Percentiles rank a stretch among this genome's conserved stretches.
phyloP scores from a whole-genome alignment of 2,888 invertebrate genomes.

The Unio pictorum region DNA sequence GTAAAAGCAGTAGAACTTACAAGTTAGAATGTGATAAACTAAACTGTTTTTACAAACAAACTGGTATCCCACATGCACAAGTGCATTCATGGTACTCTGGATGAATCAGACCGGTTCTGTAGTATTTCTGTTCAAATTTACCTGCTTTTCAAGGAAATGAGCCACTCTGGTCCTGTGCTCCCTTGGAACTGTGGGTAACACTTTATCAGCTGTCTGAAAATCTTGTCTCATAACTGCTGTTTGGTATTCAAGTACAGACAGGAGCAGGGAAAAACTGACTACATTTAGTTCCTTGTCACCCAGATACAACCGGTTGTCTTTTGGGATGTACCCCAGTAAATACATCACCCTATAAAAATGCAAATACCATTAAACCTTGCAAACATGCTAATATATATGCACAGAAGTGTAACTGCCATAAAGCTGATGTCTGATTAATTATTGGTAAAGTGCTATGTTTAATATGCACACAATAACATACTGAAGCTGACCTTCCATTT shows the following conservation, averaged over 20 bases:
- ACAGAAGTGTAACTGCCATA: background rate
- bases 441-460: background rate
- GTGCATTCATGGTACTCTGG: background rate
- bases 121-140: constrained; percentile 50
- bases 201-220: constrained; percentile 91
- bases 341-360: constrained; percentile 85
- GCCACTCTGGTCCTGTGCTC: constrained; percentile 98
- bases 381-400: background rate
- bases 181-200: constrained; percentile 94
- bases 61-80: too few relatives aligned
- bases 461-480: background rate
- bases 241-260: constrained; percentile 98
- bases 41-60: too few relatives aligned
- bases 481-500: too few relatives aligned
- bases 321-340: constrained; percentile 94
- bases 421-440: background rate
- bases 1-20: too few relatives aligned
- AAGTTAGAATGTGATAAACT: too few relatives aligned
- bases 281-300: constrained; percentile 97
- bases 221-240: constrained; percentile 99
- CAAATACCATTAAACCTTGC: background rate
- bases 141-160: constrained; percentile 98
- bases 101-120: too few relatives aligned
- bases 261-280: constrained; percentile 83
- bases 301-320: constrained; percentile 94